Evolutionary conservation across 2,888 invertebrate genomes (phyloP), one percentile per base, ranked within the genome.

Genomic region (Alsophila aescularia): DNA sequence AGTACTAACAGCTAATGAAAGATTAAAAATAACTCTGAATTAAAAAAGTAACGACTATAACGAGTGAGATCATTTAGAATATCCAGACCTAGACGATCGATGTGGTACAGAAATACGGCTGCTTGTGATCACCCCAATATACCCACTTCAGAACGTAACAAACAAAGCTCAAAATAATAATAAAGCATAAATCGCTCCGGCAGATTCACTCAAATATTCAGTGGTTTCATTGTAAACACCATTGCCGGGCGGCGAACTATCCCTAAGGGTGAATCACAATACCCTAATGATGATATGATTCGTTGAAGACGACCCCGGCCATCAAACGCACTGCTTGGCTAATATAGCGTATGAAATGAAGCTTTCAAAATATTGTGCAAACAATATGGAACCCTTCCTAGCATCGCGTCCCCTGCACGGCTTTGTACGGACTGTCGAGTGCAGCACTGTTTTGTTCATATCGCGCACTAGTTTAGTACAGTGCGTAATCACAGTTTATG

Each of bases 331-430:
- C 82, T 70, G 79, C 81, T 73, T 62, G 67, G 74, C 84, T 90
- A 91, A 91, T 90, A 89, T 69, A 77, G 79, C 90, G 90, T 90
- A 88, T 89, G 85, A 89, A 91, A 90, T 90, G 85, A 85, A 71
- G 86, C 87, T 88, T 90, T 90, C 91, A 91, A 81, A 91, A 91
- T 91, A 90, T 91, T 90, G 90, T 85, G 89, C 90, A 90, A 91
- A 91, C 91, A 91, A 90, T 85, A 69, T 70, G 73, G 83, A 77
- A 81, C 88, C 86, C 86, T 84, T 82, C 83, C 67, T 68, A 68
- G 45, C 64, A 68, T 77, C 80, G 82, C 68, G 75, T 77, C 72
- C 65, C 73, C 73, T 69, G 66, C 44, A 36, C 64, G 31, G 39
- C 36, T 72, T 77, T 81, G 77, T 81, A 72, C 65, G 27, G 12